phyloP scores from a whole-genome alignment of 2,113 vertebrate genomes.

The Galbula dea region DNA sequence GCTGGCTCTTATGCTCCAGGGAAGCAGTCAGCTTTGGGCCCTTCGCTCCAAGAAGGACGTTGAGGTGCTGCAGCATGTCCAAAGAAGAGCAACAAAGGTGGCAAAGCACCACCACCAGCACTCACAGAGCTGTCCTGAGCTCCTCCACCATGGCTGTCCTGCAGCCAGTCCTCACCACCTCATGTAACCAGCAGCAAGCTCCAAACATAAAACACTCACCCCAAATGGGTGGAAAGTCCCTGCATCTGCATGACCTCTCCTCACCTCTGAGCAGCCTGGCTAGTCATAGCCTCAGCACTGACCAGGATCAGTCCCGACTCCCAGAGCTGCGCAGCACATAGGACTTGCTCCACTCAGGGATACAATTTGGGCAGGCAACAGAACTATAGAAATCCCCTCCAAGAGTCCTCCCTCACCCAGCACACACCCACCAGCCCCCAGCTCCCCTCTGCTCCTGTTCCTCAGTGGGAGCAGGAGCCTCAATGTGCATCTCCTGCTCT shows the following conservation, averaged over 20 bases:
- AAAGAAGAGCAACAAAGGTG: background rate
- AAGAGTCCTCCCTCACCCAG: no score
- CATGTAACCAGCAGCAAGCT: background rate
- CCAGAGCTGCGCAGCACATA: accelerated
- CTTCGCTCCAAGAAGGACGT: background rate
- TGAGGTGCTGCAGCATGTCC: background rate
- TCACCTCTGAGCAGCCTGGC: background rate
- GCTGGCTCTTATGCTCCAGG: background rate
- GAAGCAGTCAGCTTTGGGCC: background rate
- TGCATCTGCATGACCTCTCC: accelerated
- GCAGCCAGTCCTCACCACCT: accelerated
- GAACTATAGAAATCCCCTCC: no score
- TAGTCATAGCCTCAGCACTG: accelerated
- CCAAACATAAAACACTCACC: accelerated
- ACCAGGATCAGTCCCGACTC: background rate
- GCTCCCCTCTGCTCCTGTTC: no score
- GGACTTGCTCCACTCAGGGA: background rate
- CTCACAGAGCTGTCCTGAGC: background rate
- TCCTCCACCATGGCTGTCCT: accelerated
- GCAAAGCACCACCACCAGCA: background rate
- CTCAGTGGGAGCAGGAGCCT: no score
- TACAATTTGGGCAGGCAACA: no score
- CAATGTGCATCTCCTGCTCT: no score
- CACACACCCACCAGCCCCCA: no score
- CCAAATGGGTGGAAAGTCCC: accelerated